Evolutionary conservation across 2,113 vertebrate species (phyloP), one percentile per base, ranked within the genome.

Genomic region (Caranx ignobilis): DNA sequence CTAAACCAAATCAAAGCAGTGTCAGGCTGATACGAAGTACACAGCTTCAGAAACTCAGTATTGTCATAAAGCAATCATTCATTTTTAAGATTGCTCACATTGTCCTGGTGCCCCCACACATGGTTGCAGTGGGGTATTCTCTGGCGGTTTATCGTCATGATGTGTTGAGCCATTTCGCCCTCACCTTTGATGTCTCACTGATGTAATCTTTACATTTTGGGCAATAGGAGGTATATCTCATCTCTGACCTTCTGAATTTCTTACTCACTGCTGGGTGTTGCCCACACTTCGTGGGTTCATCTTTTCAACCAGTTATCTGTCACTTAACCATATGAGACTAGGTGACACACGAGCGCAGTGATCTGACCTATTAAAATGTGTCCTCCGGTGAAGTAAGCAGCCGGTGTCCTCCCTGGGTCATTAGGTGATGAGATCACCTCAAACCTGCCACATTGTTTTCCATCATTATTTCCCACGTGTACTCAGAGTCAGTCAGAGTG

Each of bases 1-100:
- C 21, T n/a, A 9, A n/a, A 54, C 21, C 19, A 26, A 19, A 55
- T 55, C 52, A 55, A 11, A 21, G n/a, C 11, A 21, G n/a, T 55
- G 10, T 11, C n/a, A 61, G 6, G 54, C 9, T 59, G 6, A 56
- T 19, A 11, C 18, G 19, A 35, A 71, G 11, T 26, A 43, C 3
- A 47, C 16, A 13, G 0, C 26, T 21, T 21, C 11, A 31, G 19
- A 47, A 47, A 50, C 12, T 3, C 4, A 65, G 16, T 41, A 41
- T 41, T 41, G 4, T 11, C 39, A 32, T 64, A 54, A 43, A 43
- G 34, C n/a, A 61, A 16, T 37, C 45, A 60, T 60, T 50, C 32
- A 74, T 74, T 32, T 55, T 15, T 34, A 61, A 31, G 45, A 54
- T 43, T 55, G 43, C 34, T 35, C 66, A 70, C 43, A 39, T 4